Evolutionary conservation across 2,888 invertebrate species (phyloP).

Genomic region (Heteropelma amictum): DNA sequence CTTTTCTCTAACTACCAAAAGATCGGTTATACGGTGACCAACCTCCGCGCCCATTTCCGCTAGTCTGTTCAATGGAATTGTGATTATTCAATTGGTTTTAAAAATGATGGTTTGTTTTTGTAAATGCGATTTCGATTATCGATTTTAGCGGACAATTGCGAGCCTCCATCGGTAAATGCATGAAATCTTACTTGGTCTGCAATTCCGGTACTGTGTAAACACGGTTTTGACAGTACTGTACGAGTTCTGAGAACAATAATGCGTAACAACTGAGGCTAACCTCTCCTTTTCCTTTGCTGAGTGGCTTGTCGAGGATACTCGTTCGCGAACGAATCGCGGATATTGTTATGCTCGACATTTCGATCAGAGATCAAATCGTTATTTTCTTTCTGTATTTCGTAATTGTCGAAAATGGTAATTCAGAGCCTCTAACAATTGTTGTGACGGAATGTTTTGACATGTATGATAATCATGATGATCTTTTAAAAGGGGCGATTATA

Average conservation of each 20-base stretch:
- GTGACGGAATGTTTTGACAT: constrained; percentile 30
- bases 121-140: no score
- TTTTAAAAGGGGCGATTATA: no score
- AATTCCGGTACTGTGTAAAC: constrained; percentile 97
- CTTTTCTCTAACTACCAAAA: constrained; percentile 95
- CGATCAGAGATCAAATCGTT: background rate
- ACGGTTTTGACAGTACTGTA: constrained; percentile 98
- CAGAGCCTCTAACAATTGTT: background rate
- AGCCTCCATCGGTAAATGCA: background rate
- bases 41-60: constrained; percentile 97
- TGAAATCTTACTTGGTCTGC: constrained; percentile 88
- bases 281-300: constrained; percentile 95
- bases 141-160: no score
- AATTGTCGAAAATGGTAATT: background rate
- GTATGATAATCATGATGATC: background rate
- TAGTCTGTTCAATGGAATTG: constrained; percentile 81
- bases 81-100: background rate
- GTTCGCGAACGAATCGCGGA: constrained; percentile 82
- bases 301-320: constrained; percentile 92
- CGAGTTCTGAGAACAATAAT: constrained; percentile 97
- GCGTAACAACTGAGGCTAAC: constrained; percentile 96
- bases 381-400: background rate
- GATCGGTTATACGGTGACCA: constrained; percentile 94
- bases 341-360: constrained; percentile 71
- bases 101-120: background rate